phyloP scores from a whole-genome alignment of 2,888 invertebrate genomes.

The Dinocampus coccinellae region DNA sequence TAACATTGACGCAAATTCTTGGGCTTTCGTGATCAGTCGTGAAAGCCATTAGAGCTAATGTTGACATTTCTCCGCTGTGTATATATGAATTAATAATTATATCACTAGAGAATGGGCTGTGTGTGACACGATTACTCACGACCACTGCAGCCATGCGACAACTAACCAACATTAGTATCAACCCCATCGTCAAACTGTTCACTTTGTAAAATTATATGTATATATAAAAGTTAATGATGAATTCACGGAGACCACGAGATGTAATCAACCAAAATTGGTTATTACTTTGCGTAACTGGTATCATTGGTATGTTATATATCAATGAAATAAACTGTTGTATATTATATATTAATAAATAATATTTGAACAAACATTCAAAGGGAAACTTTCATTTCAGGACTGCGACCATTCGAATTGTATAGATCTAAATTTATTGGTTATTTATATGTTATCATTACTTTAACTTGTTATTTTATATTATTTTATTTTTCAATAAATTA shows the following conservation, averaged over 20 bases:
- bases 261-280: slow-evolving; percentile 40
- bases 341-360: slow-evolving; percentile 2
- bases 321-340: slow-evolving; percentile 15
- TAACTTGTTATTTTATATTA: slow-evolving; percentile 29
- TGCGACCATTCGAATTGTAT: slow-evolving; percentile 36
- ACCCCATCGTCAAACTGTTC: slow-evolving; percentile 14
- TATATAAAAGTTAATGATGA: slow-evolving; percentile 27
- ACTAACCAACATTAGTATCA: background rate
- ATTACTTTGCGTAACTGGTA: slow-evolving; percentile 40
- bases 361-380: background rate
- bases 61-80: slow-evolving; percentile 21
- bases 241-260: slow-evolving; percentile 28
- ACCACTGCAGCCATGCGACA: background rate
- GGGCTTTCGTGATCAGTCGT: slow-evolving; percentile 9
- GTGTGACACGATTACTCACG: too few relatives aligned
- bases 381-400: slow-evolving; percentile 34
- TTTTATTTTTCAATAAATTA: slow-evolving; percentile 22
- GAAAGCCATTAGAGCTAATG: slow-evolving; percentile 10
- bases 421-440: slow-evolving; percentile 37
- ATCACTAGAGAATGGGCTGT: slow-evolving; percentile 15
- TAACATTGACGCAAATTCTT: background rate
- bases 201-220: slow-evolving; percentile 23
- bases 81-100: slow-evolving; percentile 24
- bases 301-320: slow-evolving; percentile 38
- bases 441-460: slow-evolving; percentile 34